Evolutionary conservation across 2,113 vertebrate species (phyloP).

Genomic region (Trichechus manatus): DNA sequence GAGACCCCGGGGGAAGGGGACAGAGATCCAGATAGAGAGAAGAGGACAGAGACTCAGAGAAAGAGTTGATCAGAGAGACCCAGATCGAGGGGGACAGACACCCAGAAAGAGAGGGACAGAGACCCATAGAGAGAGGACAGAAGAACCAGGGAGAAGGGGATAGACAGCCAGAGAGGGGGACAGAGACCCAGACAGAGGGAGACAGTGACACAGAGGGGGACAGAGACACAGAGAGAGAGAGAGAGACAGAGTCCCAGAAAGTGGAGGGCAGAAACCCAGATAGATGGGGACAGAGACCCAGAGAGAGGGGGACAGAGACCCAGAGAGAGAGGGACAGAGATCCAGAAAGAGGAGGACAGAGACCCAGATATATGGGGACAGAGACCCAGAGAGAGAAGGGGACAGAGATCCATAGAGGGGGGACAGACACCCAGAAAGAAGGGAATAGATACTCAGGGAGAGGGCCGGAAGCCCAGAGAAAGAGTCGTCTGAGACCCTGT

Average conservation of each 20-base stretch:
- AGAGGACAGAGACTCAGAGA: background rate
- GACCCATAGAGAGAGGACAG: background rate
- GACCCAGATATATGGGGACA: too few species aligned
- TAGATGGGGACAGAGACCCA: slow-evolving; percentile 14
- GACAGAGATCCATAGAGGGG: background rate
- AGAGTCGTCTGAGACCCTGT: slow-evolving; percentile 38
- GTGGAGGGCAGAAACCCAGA: background rate
- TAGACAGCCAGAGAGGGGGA: background rate
- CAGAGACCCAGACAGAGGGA: slow-evolving; percentile 53
- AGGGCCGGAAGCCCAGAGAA: background rate
- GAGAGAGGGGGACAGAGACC: background rate
- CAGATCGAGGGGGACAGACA: background rate
- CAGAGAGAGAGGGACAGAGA: background rate
- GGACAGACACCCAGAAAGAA: background rate
- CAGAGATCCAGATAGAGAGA: background rate
- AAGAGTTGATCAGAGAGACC: too few species aligned
- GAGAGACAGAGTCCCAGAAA: background rate
- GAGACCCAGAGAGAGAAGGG: background rate
- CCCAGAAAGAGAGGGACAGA: background rate
- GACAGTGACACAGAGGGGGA: background rate
- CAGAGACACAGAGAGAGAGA: background rate
- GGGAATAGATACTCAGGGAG: too few species aligned
- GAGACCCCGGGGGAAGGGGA: too few species aligned
- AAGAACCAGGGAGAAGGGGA: background rate
- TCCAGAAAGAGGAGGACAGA: background rate